A percentile compares a stretch with the other conserved stretches of the same genome.
Conservation (phyloP, 2,113 vertebrate genomes). For the Eulemur macaco region DNA sequence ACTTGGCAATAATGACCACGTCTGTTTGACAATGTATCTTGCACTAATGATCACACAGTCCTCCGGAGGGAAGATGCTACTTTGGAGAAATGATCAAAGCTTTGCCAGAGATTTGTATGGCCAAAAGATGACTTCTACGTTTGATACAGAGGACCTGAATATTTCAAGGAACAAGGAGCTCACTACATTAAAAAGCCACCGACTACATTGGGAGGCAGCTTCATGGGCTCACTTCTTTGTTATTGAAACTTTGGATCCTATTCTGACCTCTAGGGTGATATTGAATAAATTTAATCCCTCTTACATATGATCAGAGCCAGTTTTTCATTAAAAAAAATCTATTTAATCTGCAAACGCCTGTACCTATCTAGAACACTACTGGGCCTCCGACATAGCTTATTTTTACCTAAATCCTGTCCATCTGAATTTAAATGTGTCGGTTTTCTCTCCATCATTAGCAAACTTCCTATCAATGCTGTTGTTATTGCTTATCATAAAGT, state of each 20-base stretch:
- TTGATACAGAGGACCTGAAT: background rate
- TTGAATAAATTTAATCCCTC: background rate
- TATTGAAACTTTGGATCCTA: background rate
- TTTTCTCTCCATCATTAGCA: conserved; percentile 19
- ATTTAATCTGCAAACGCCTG: background rate
- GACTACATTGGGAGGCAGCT: background rate
- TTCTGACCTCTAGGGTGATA: background rate
- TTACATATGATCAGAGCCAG: background rate
- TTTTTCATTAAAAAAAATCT: background rate
- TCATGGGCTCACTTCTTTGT: background rate
- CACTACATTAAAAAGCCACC: conserved; percentile 14
- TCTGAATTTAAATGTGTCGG: background rate
- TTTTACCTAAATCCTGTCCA: background rate
- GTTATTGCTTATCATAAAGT: background rate
- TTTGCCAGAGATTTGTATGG: background rate
- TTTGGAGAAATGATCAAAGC: conserved; percentile 38
- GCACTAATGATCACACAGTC: background rate
- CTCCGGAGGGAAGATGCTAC: background rate
- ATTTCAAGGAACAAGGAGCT: background rate
- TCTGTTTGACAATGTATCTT: background rate
- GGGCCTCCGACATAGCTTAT: background rate
- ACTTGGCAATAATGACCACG: background rate
- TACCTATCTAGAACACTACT: background rate
- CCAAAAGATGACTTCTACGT: background rate
- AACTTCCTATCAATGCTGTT: background rate